Evolutionary conservation across 2,888 invertebrate genomes (phyloP).

Genomic region (Tenthredo amoena): DNA sequence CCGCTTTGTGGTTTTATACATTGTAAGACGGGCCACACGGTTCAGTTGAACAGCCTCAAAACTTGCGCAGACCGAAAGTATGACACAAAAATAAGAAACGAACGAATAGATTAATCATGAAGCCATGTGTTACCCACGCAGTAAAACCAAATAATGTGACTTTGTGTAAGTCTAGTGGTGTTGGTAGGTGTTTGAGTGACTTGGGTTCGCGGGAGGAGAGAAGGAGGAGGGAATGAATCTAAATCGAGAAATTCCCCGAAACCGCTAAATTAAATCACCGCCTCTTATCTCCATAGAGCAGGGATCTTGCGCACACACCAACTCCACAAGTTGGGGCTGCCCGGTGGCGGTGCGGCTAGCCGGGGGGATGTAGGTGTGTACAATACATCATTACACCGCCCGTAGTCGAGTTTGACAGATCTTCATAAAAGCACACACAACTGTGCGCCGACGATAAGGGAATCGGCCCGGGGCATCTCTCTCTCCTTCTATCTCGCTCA

Average conservation of each 20-base stretch:
- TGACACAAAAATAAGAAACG: not conserved
- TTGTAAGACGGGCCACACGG: not conserved
- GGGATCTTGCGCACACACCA: conserved; percentile 45
- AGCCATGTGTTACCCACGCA: not conserved
- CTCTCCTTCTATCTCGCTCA: conserved; percentile 60
- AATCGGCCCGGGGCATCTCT: conserved; percentile 76
- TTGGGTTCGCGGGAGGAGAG: not conserved
- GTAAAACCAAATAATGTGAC: not conserved
- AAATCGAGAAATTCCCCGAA: conserved; percentile 33
- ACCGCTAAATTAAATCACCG: conserved; percentile 48
- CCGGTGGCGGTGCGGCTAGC: conserved; percentile 19
- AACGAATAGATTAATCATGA: not conserved
- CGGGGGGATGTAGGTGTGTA: conserved; percentile 37
- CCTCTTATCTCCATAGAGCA: conserved; percentile 51
- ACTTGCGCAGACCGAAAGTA: not conserved
- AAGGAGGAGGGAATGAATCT: conserved; percentile 31
- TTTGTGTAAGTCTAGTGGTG: not conserved
- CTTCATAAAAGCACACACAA: conserved; percentile 78
- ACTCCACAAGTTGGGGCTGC: conserved; percentile 39
- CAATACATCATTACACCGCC: conserved; percentile 63
- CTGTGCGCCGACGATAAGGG: conserved; percentile 76
- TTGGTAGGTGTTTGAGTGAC: conserved; percentile 2
- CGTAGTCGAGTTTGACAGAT: conserved; percentile 73
- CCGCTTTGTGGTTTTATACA: not conserved
- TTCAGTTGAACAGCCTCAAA: not conserved